phyloP scores from a whole-genome alignment of 2,113 vertebrate species.

The Herpailurus yagouaroundi region DNA sequence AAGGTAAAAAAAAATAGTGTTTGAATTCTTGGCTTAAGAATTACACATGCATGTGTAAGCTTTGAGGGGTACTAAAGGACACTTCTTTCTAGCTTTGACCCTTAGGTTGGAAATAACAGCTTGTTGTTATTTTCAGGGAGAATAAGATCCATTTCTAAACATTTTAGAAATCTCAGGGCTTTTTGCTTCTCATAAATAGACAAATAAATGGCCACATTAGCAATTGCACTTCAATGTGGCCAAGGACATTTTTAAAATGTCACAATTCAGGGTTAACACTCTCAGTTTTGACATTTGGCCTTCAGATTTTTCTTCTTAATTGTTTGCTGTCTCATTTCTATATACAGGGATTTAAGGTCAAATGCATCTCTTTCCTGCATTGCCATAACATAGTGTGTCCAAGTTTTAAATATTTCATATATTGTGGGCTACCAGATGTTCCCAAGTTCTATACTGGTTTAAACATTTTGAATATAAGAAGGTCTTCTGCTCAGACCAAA shows the following conservation, averaged over 20 bases:
- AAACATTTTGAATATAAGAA: constrained; percentile 19
- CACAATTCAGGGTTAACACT: constrained; percentile 62
- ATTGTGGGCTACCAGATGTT: background rate
- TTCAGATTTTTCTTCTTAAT: constrained; percentile 64
- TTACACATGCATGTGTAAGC: background rate
- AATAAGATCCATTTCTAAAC: constrained; percentile 72
- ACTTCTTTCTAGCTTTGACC: constrained; percentile 39
- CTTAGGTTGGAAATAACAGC: constrained; percentile 64
- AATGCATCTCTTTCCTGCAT: constrained; percentile 46
- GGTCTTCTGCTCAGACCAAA: background rate
- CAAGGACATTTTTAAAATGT: constrained; percentile 73
- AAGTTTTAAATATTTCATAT: constrained; percentile 50
- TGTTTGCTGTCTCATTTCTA: constrained; percentile 69
- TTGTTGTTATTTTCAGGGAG: constrained; percentile 54
- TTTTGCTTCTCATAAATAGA: constrained; percentile 72
- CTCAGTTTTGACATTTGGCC: constrained; percentile 75
- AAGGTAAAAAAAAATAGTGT: background rate
- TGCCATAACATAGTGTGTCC: constrained; percentile 11
- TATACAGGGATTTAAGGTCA: constrained; percentile 30
- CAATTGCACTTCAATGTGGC: constrained; percentile 62
- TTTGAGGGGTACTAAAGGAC: constrained; percentile 45
- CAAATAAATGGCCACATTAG: constrained; percentile 75
- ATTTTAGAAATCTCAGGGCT: background rate
- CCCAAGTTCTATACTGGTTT: background rate
- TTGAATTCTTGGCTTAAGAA: constrained; percentile 54